These are phyloP conservation scores for Hylaeus anthracinus DNA, from an alignment of 1,140 invertebrate species.

Conservation along the genomic window DNA sequence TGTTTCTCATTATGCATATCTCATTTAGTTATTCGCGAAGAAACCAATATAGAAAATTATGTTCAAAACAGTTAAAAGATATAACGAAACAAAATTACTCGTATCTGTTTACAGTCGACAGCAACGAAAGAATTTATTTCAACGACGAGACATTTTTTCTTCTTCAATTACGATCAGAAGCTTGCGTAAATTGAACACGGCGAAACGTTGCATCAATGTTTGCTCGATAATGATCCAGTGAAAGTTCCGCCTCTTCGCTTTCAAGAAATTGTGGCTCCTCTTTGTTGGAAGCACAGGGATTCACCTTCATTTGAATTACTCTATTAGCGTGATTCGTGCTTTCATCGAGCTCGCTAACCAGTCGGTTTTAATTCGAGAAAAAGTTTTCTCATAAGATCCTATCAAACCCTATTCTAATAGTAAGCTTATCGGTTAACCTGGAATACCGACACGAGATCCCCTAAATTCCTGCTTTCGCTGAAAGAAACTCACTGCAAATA, in stretches of 20 bases:
- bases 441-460: not conserved
- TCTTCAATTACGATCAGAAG: not conserved
- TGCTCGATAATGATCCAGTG: not conserved
- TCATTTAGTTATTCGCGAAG: too few relatives aligned
- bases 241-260: not conserved
- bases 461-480: not conserved
- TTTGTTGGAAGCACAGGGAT: not conserved
- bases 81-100: too few relatives aligned
- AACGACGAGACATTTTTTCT: not conserved
- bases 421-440: slow-evolving; percentile 1
- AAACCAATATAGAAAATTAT: too few relatives aligned
- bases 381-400: slow-evolving; percentile 40
- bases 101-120: too few relatives aligned
- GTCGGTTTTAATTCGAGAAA: slow-evolving; percentile 33
- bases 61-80: too few relatives aligned
- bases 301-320: slow-evolving; percentile 18
- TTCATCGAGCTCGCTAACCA: slow-evolving; percentile 13
- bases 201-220: not conserved
- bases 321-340: slow-evolving; percentile 31
- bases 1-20: too few relatives aligned
- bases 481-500: not conserved
- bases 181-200: not conserved
- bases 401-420: slow-evolving; percentile 8
- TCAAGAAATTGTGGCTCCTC: not conserved
- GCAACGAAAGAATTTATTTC: too few relatives aligned